These are phyloP conservation scores for Cheilosia vulpina DNA, from an alignment of 2,888 invertebrate species.

Conservation along the genomic window DNA sequence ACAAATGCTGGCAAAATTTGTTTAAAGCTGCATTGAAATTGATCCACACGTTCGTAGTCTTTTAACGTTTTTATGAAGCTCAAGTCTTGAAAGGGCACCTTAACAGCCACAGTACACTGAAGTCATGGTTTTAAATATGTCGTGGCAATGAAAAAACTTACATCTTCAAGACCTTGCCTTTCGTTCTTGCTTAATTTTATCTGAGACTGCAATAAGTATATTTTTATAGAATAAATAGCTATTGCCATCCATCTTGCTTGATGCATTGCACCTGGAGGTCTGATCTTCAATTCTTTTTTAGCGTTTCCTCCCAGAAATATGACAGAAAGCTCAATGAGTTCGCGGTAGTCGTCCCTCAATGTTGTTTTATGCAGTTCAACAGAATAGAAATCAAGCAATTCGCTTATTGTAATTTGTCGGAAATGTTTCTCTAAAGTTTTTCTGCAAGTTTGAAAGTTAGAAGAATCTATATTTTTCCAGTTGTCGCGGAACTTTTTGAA, in stretches of 20 bases:
- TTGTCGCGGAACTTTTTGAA: too few relatives aligned
- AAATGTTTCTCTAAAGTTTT: too few relatives aligned
- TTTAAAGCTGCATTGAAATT: conserved; percentile 67
- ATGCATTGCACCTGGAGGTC: conserved; percentile 76
- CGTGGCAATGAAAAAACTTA: conserved; percentile 75
- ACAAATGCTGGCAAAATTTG: conserved; percentile 73
- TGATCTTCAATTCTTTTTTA: conserved; percentile 51
- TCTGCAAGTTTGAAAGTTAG: too few relatives aligned
- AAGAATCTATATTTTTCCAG: too few relatives aligned
- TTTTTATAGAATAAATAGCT: conserved; percentile 77
- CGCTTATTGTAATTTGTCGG: too few relatives aligned
- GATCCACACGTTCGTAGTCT: conserved; percentile 56
- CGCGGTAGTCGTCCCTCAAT: too few relatives aligned
- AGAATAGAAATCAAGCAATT: too few relatives aligned
- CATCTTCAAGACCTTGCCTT: conserved; percentile 57
- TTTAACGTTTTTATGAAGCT: conserved; percentile 66
- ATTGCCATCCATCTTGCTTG: conserved; percentile 78
- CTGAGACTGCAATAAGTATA: conserved; percentile 51
- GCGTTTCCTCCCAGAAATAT: conserved; percentile 52
- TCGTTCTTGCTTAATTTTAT: conserved; percentile 63
- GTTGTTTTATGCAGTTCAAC: too few relatives aligned
- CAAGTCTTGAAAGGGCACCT: conserved; percentile 45
- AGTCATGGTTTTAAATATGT: conserved; percentile 77
- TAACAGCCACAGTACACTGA: conserved; percentile 72
- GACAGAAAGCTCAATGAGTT: too few relatives aligned